Conservation (phyloP, 2,888 invertebrate species). For the Andrena chrysosceles region DNA sequence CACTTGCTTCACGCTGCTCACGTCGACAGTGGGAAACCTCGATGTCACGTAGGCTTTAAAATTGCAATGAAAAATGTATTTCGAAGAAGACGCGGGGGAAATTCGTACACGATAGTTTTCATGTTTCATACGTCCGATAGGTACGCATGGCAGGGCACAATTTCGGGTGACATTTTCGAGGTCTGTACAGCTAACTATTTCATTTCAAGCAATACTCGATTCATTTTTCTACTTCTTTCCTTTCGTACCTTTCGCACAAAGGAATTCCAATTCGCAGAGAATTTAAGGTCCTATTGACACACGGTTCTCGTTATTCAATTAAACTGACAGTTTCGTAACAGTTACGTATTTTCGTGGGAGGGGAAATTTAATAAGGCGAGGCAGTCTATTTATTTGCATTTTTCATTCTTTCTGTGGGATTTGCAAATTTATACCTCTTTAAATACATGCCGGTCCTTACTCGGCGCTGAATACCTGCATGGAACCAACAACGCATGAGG, state of each 20-base stretch:
- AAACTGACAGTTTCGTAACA: too few relatives aligned
- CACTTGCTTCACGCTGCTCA: conserved; percentile 91
- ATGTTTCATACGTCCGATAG: background rate
- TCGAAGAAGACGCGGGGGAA: background rate
- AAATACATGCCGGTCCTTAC: too few relatives aligned
- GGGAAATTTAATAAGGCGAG: too few relatives aligned
- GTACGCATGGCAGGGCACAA: background rate
- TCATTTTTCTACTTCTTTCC: background rate
- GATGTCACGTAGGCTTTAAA: conserved; percentile 89
- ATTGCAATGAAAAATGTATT: conserved; percentile 36
- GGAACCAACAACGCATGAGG: too few relatives aligned
- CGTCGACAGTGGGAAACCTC: conserved; percentile 91
- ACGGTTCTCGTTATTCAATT: too few relatives aligned
- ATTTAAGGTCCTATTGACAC: too few relatives aligned
- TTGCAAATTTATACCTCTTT: too few relatives aligned
- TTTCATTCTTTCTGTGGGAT: too few relatives aligned
- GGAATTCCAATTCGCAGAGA: too few relatives aligned
- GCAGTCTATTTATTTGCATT: too few relatives aligned
- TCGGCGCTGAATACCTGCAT: too few relatives aligned
- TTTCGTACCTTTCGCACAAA: background rate
- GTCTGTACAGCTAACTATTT: background rate
- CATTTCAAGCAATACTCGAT: background rate
- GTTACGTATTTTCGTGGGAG: too few relatives aligned
- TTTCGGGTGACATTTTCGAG: background rate
- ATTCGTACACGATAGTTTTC: conserved; percentile 1